Evolutionary conservation across 1,140 invertebrate species (phyloP).

Genomic region (Drosophila nasuta): DNA sequence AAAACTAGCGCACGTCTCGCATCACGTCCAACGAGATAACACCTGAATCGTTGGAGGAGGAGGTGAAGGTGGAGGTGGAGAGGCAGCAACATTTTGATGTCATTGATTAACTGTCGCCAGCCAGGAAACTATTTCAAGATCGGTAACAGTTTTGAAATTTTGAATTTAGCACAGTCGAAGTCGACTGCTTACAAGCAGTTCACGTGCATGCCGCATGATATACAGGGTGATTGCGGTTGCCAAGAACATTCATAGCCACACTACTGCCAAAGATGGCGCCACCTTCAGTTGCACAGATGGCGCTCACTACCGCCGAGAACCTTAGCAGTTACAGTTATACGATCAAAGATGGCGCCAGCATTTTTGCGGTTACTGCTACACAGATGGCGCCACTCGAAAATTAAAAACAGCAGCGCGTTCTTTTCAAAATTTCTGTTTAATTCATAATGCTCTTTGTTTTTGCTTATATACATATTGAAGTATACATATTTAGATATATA

Average conservation of each 20-base stretch:
- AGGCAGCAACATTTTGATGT: too few species aligned
- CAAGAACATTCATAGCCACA: too few species aligned
- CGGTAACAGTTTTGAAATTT: not conserved
- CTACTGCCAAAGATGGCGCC: not conserved
- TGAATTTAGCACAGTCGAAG: not conserved
- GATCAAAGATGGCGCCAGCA: not conserved
- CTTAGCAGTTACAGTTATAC: not conserved
- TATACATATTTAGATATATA: slow-evolving; percentile 16
- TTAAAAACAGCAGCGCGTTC: not conserved
- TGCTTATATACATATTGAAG: slow-evolving; percentile 53
- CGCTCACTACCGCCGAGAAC: not conserved
- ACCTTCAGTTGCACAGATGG: not conserved
- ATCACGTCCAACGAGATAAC: slow-evolving; percentile 11
- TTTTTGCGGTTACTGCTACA: too few species aligned
- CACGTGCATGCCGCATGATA: not conserved
- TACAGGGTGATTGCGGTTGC: not conserved
- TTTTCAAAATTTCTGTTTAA: slow-evolving; percentile 57
- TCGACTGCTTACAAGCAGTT: slow-evolving; percentile 21
- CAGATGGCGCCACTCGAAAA: slow-evolving; percentile 1
- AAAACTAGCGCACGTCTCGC: slow-evolving; percentile 3
- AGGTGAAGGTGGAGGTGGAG: not conserved
- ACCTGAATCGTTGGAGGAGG: not conserved
- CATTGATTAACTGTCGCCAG: not conserved
- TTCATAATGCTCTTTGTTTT: slow-evolving; percentile 52
- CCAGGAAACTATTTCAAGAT: slow-evolving; percentile 7